Base-by-base conservation (phyloP, 2,113 vertebrate species). In the Ameiurus melas region DNA sequence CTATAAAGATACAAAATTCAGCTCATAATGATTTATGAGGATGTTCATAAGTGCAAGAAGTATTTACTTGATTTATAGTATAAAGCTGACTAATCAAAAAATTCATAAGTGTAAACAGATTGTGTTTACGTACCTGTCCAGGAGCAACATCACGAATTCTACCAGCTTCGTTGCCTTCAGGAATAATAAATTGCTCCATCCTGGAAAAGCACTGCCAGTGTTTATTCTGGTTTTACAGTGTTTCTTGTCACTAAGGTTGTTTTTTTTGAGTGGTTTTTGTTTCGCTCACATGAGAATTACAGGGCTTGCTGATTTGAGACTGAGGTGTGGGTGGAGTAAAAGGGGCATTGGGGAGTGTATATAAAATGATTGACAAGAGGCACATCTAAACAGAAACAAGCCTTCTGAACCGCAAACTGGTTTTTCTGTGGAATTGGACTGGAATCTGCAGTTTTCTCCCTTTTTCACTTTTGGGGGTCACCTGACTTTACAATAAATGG, bases 221-320 rank as follows among this genome's bases (percentile, higher is more conserved):
- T 47, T 77, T 77, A 8, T 77, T 77, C 71, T 77, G 20, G 2
- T 77, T 77, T 47, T 47, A 47, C 20, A 51, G 17, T 27, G 68
- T 70, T 33, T 70, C 14, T 70, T 68, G 27, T 30, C 27, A 3
- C n/a, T 36, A 10, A 10, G 33, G n/a, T n/a, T n/a, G n/a, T 5
- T 7, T 47, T 77, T 51, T 5, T 78, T 78, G 77, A 53, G 77
- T 53, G 13, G 53, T 53, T 79, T 79, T 20, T 79, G 47, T 79
- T 79, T 79, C n/a, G 77, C 77, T 79, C 47, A 30, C 27, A n/a
- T 47, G 77, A 79, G 20, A 79, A 79, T 53, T n/a, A 53, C 13
- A 1, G 5, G 12, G 22, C 36, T 43, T 20, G 36, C 71, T 75
- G 71, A 75, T 78, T 78, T 78, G 22, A 51, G 43, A 78, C 25